Percentiles rank a stretch among this genome's conserved stretches.
phyloP scores from a whole-genome alignment of 1,140 invertebrate genomes.

The Pseudoatta argentina region DNA sequence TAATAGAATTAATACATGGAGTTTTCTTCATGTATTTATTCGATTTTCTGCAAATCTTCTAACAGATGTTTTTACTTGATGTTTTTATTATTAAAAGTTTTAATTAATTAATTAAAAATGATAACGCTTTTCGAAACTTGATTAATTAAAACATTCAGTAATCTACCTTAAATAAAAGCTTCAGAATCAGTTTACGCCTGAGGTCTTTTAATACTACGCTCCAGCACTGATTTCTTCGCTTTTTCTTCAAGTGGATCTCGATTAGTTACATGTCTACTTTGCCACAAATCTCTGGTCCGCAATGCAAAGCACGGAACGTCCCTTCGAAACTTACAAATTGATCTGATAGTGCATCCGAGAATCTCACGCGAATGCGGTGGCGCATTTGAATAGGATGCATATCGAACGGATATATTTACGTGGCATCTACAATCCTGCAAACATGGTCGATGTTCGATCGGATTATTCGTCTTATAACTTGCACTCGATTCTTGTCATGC shows the following conservation, averaged over 20 bases:
- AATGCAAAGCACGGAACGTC: slow-evolving; percentile 54
- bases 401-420: slow-evolving; percentile 48
- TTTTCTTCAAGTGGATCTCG: neutral
- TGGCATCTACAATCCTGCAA: slow-evolving; percentile 49
- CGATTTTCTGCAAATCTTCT: neutral
- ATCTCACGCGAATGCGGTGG: slow-evolving; percentile 6
- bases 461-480: slow-evolving; percentile 28
- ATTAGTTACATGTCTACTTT: slow-evolving; percentile 32
- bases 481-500: slow-evolving; percentile 53
- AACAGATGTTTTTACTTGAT: neutral
- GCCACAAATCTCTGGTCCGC: slow-evolving; percentile 35
- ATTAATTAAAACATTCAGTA: neutral
- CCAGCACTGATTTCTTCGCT: neutral
- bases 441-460: slow-evolving; percentile 43
- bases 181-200: neutral
- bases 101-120: slow-evolving; percentile 8
- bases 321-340: slow-evolving; percentile 57
- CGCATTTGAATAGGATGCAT: slow-evolving; percentile 36
- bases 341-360: slow-evolving; percentile 28
- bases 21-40: neutral
- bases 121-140: neutral
- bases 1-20: neutral
- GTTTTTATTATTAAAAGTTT: slow-evolving; percentile 1
- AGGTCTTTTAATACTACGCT: neutral
- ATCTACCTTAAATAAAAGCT: neutral